Evolutionary conservation across 2,797 vertebrate genomes (phyloP).

Genomic region (Parauchenoglanis ngamensis): DNA sequence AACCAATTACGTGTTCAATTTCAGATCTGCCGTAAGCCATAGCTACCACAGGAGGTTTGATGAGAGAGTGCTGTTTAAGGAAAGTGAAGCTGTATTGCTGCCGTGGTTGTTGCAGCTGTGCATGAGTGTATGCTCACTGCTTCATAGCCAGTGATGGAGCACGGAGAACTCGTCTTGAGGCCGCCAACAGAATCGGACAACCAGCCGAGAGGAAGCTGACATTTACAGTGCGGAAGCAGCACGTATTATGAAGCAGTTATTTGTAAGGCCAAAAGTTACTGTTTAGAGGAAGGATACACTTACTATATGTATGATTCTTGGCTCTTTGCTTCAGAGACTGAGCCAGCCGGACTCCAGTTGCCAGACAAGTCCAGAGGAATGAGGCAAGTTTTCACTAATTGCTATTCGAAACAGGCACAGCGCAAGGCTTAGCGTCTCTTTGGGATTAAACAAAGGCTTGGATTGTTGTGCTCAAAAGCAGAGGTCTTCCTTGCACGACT

Average conservation of each 20-base stretch:
- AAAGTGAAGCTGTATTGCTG: neutral
- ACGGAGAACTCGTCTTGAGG: neutral
- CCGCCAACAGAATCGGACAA: constrained; percentile 9
- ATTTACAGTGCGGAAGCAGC: constrained; percentile 39
- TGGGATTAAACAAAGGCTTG: constrained; percentile 77
- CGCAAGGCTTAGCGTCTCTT: constrained; percentile 71
- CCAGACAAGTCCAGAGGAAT: constrained; percentile 66
- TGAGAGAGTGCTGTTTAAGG: constrained; percentile 1
- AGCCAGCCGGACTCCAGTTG: constrained; percentile 13
- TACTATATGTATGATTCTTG: constrained; percentile 15
- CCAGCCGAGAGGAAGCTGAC: constrained; percentile 43
- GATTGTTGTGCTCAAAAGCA: constrained; percentile 65
- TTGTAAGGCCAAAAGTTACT: constrained; percentile 17
- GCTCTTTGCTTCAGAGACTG: neutral
- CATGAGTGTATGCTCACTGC: neutral
- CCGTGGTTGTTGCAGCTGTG: neutral
- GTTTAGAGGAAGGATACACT: constrained; percentile 34
- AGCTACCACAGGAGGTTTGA: neutral
- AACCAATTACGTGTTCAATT: constrained; percentile 10
- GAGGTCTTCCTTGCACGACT: constrained; percentile 76
- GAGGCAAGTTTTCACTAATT: constrained; percentile 69
- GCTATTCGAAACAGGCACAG: constrained; percentile 75
- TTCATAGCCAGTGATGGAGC: neutral
- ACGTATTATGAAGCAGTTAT: constrained; percentile 27
- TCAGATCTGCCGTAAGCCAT: constrained; percentile 14